Evolutionary conservation across 1,140 invertebrate genomes (phyloP), one percentile per base, ranked within the genome.

Genomic region (Hycleus cichorii): DNA sequence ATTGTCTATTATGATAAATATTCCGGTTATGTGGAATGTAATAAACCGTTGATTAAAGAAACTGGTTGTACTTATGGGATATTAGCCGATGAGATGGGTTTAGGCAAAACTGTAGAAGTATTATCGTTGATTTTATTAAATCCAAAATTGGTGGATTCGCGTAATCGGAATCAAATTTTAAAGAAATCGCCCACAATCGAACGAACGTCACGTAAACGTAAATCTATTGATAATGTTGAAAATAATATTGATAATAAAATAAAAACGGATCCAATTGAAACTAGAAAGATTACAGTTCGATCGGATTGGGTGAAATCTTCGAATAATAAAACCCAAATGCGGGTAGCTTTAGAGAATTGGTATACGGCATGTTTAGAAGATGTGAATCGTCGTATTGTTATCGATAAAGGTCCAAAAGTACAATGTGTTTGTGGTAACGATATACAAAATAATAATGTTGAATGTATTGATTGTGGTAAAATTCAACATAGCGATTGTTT

Each of bases 71-170:
- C 77, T n/a, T 88, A 89, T 49, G 89, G 89, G 4, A 89, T 92
- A 52, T 72, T 92, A 46, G 88, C 87, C 11, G 89, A 92, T 75
- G 89, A 91, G 75, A 92, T 91, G 89, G 89, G 89, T 7, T 70
- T 91, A 11, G 18, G 18, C 1, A 18, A 18, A 18, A 18, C 18
- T 18, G 18, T 18, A 18, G 18, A 18, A 18, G 18, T 89, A 89
- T 2, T 91, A 91, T 89, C 0, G 82, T 91, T 3, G 89, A 91
- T 91, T 62, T 68, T 90, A 44, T 66, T 76, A 3, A 78, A 90
- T 75, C 80, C 79, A 8, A 65, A 27, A 57, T 43, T 18, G 18
- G 18, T 18, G 18, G 18, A 18, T 18, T 18, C 18, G 18, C 18
- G 18, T 18, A 18, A 18, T 18, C 18, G 18, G 0, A 18, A 18